Base-by-base conservation (phyloP, 2,888 invertebrate genomes). In the Thalpophila matura region DNA sequence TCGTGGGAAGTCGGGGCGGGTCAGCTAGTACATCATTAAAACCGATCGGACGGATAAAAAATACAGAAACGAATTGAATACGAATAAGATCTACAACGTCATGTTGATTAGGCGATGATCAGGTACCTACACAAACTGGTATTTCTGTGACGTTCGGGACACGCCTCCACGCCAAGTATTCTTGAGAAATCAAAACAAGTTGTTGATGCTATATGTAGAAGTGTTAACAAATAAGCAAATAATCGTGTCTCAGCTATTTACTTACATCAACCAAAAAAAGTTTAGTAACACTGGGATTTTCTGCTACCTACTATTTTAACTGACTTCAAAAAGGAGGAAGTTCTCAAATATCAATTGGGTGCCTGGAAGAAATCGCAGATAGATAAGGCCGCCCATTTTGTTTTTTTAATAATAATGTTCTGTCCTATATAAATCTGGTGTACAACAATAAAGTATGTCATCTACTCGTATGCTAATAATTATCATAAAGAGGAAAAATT, bases 131-230 rank as follows among this genome's bases (percentile, higher is more conserved):
- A 42, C 43, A 35, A 40, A 50, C 58, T 66, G 56, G 53, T 63
- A 64, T 65, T 31, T 16, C n/a, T 20, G 50, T 78, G 70, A 81
- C 80, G 64, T 58, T 10, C 7, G 31, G 57, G 76, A 49, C 81
- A 58, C 74, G 81, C 80, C 80, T 76, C 76, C 71, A 45, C 50
- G 51, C 37, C 26, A 49, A 55, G 61, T 65, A 43, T 49, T 49
- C 31, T 26, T 50, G 14, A 58, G 58, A 50, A 63, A 65, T 49
- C 49, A 49, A 65, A 58, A 65, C 65, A 65, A 65, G 43, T 65
- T 65, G 49, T 58, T 58, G 64, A 43, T 64, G 18, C 45, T 16
- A 27, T 27, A 63, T 26, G 49, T 50, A 33, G 42, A 68, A 43
- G 29, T 61, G 63, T 43, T 74, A 68, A 74, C 18, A 42, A 56